Conservation (phyloP, 2,888 invertebrate genomes). For the Nemoura dubitans region DNA sequence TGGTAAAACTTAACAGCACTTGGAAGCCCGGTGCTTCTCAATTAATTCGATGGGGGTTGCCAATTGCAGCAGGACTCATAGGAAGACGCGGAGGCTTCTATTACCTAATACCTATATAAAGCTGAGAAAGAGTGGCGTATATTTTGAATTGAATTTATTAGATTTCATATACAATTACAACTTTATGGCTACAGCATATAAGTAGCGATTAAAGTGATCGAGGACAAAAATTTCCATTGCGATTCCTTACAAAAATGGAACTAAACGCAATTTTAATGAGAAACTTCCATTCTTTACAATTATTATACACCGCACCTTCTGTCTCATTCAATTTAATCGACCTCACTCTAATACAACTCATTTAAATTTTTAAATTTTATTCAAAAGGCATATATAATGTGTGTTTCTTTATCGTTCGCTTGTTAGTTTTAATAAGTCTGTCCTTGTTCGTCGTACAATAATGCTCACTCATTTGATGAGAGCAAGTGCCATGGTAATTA, state of each 20-base stretch:
- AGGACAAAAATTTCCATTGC: background rate
- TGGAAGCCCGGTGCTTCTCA: background rate
- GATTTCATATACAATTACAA: no score
- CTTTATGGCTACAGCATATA: no score
- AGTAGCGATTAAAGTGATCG: background rate
- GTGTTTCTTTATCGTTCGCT: conserved; percentile 23
- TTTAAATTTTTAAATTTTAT: conserved; percentile 39
- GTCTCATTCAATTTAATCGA: conserved; percentile 33
- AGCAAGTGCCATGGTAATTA: conserved; percentile 34
- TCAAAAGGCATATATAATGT: conserved; percentile 29
- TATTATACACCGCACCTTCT: background rate
- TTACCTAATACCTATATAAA: no score
- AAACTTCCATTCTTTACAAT: background rate
- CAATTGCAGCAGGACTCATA: background rate
- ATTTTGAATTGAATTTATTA: no score
- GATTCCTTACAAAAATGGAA: background rate
- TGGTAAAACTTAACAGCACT: background rate
- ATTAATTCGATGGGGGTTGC: background rate
- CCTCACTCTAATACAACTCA: conserved; percentile 26
- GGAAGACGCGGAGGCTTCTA: no score
- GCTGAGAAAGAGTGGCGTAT: no score
- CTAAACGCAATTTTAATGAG: background rate
- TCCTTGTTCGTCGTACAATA: conserved; percentile 27
- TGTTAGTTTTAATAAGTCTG: background rate
- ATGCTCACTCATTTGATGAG: conserved; percentile 38